Evolutionary conservation across 2,888 invertebrate species (phyloP).

Genomic region (Chaitophorus viminalis): DNA sequence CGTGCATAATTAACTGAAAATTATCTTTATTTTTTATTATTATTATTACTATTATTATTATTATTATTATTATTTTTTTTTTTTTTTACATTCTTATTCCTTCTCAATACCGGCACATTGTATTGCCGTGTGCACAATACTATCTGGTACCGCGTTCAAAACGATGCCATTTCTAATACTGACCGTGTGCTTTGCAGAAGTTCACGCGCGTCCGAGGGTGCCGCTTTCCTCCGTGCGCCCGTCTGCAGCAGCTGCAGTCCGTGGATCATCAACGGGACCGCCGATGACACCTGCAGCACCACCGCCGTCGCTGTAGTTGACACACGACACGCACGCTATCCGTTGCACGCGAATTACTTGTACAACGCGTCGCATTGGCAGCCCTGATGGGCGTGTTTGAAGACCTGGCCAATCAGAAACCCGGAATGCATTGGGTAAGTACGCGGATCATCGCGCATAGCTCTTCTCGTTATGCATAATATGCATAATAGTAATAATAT

Average conservation of each 20-base stretch:
- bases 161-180: conserved; percentile 17
- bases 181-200: conserved; percentile 35
- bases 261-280: neutral
- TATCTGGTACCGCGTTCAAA: no score
- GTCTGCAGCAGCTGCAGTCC: neutral
- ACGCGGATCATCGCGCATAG: neutral
- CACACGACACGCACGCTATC: no score
- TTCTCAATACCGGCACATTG: no score
- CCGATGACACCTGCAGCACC: conserved; percentile 19
- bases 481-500: no score
- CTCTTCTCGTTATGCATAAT: no score
- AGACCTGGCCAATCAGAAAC: conserved; percentile 65
- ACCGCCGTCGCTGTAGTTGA: neutral
- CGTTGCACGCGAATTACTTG: conserved; percentile 33
- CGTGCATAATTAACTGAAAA: neutral
- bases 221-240: neutral
- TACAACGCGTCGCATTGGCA: conserved; percentile 60
- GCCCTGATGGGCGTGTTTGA: conserved; percentile 66
- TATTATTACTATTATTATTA: no score
- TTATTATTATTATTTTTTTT: neutral
- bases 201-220: neutral
- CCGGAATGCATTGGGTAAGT: conserved; percentile 66
- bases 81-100: neutral
- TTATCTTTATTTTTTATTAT: no score
- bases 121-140: no score